These are phyloP conservation scores for Charadrius vociferus DNA, from an alignment of 2,113 vertebrate genomes.

Conservation along the genomic window DNA sequence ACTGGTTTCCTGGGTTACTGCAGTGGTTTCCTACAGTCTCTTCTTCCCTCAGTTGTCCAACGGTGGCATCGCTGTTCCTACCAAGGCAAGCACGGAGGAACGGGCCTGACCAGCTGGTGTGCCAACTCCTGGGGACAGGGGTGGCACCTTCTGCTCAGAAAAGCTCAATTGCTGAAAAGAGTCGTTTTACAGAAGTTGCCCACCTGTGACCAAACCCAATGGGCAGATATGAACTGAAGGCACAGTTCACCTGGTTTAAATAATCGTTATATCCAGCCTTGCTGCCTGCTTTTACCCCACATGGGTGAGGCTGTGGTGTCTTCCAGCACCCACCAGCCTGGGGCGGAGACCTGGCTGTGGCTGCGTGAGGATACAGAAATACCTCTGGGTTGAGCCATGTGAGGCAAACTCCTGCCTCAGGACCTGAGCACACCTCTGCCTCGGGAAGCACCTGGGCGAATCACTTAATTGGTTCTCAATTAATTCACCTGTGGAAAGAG, in stretches of 20 bases:
- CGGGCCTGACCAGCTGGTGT: background rate
- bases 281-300: background rate
- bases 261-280: background rate
- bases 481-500: background rate
- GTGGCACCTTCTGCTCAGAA: background rate
- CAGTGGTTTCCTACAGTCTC: background rate
- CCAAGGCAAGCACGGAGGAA: background rate
- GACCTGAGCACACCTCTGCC: background rate
- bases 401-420: background rate
- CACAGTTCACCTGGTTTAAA: background rate
- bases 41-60: background rate
- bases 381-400: background rate
- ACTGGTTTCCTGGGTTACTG: background rate
- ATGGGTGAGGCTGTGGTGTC: fast-evolving
- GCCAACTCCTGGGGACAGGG: background rate
- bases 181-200: background rate
- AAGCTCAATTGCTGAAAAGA: background rate
- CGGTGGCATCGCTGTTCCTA: background rate
- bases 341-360: background rate
- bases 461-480: background rate
- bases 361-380: background rate
- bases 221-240: background rate
- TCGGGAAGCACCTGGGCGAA: background rate
- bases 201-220: background rate
- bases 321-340: background rate